Evolutionary conservation across 1,140 invertebrate species (phyloP), one percentile per base, ranked within the genome.

Genomic region (Triops longicaudatus): DNA sequence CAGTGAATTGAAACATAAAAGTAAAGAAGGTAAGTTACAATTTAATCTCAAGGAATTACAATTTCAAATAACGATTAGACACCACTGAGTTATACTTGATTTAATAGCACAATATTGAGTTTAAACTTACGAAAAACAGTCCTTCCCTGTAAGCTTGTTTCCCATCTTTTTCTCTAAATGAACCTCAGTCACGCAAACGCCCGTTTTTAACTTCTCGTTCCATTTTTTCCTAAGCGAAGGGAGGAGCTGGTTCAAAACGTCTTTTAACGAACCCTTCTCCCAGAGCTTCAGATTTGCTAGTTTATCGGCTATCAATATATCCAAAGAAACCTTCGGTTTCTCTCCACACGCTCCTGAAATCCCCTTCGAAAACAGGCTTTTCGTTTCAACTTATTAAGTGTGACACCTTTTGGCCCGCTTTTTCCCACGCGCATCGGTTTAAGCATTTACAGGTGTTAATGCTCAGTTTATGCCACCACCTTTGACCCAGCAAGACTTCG

Each of bases 401-500:
- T 63, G 50, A 63, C 50, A 63, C 50, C 50, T 63, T 63, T 63
- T 63, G 50, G 17, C 50, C 50, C 14, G 50, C 50, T 63, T 63
- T 63, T 63, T 63, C 50, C 50, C 50, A 63, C 50, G 50, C 50
- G 50, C 50, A 12, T 63, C 50, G 14, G 5, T 63, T 63, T 17
- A 63, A 17, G 10, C 9, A 12, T 63, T 63, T 63, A 63, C 50
- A 63, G 50, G 50, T 63, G 50, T 63, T 63, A 63, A 63, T 63
- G 50, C 22, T 63, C 50, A 63, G 22, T 63, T 63, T 63, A 63
- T 63, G 50, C 50, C 50, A 63, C 50, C 50, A 63, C 50, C 50
- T 63, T 63, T 63, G 50, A 63, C 50, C 50, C 50, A 22, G 50
- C 50, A 10, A 63, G 50, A 63, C 50, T 63, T 63, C 10, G 50